A percentile compares a stretch with the other conserved stretches of the same genome.
phyloP scores from a whole-genome alignment of 2,797 vertebrate species.

The Cuniculus paca region DNA sequence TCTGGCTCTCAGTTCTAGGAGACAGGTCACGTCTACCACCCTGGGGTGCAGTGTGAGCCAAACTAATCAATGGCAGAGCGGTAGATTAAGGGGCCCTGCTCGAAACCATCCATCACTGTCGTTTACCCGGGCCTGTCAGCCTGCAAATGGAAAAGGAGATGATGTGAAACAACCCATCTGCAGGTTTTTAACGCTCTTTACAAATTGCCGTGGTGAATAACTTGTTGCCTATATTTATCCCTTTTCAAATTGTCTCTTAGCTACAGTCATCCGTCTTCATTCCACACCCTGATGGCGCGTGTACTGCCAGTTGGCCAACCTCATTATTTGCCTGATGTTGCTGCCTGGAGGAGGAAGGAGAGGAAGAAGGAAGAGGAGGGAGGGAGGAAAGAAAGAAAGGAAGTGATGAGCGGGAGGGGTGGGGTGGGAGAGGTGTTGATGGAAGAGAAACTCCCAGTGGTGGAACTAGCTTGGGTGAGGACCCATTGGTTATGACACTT shows the following conservation, averaged over 20 bases:
- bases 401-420: too few species aligned
- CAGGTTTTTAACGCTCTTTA: constrained; percentile 89
- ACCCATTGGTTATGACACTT: not conserved
- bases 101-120: constrained; percentile 86
- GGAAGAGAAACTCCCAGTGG: not conserved
- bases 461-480: not conserved
- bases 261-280: constrained; percentile 90
- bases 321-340: constrained; percentile 74
- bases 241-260: constrained; percentile 89
- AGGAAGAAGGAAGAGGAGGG: not conserved
- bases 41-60: not conserved
- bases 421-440: not conserved
- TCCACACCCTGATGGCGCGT: constrained; percentile 76
- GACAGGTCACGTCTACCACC: constrained; percentile 54
- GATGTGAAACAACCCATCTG: constrained; percentile 88
- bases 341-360: constrained; percentile 43
- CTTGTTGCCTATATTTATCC: constrained; percentile 91
- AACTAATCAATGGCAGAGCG: constrained; percentile 79
- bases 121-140: constrained; percentile 85
- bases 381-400: too few species aligned
- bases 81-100: constrained; percentile 76
- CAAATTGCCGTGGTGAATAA: constrained; percentile 89
- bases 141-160: constrained; percentile 85
- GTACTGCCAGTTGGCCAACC: constrained; percentile 69
- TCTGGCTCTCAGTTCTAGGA: not conserved